Conservation (phyloP, 2,797 vertebrate species). For the Cossypha niveicapilla region DNA sequence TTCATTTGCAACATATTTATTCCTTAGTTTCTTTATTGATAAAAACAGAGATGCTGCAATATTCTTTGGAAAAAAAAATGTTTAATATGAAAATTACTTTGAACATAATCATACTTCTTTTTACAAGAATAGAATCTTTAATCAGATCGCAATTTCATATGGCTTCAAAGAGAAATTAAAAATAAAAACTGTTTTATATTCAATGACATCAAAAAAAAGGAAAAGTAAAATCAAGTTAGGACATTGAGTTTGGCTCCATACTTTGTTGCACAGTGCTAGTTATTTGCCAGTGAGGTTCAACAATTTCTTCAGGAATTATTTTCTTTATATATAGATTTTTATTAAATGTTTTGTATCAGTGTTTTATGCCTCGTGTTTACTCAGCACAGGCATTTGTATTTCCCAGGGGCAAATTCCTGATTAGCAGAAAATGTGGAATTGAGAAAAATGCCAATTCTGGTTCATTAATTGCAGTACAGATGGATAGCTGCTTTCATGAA, state of each 20-base stretch:
- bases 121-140: background rate
- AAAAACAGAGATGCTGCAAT: background rate
- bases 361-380: background rate
- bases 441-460: background rate
- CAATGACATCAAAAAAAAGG: background rate
- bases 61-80: fast-evolving
- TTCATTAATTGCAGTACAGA: background rate
- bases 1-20: background rate
- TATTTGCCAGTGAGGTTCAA: background rate
- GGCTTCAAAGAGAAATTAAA: background rate
- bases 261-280: background rate
- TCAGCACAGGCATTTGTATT: background rate
- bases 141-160: background rate
- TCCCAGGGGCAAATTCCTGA: background rate
- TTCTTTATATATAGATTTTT: background rate
- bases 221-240: background rate
- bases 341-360: background rate
- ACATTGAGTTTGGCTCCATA: background rate
- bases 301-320: background rate
- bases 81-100: background rate
- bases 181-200: background rate
- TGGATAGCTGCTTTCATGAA: background rate
- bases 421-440: background rate
- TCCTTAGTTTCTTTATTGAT: background rate
- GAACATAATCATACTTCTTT: background rate